Evolutionary conservation across 2,113 vertebrate species (phyloP), one percentile per base, ranked within the genome.

Genomic region (Brienomyrus brachyistius): DNA sequence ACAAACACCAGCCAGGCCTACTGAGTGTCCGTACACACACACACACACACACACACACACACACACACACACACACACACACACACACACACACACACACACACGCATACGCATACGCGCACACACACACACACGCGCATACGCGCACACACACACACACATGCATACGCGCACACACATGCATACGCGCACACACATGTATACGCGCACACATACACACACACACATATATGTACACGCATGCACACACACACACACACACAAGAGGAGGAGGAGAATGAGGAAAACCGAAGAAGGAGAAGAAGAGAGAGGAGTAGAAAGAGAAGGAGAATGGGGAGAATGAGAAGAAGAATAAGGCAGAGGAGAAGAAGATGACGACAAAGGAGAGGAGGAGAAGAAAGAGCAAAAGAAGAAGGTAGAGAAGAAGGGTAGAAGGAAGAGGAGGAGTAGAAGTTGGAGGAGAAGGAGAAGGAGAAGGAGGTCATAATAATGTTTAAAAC

Each of bases 221-320:
- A 27, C 62, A 27, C 9, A 0, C 1, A n/a, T n/a, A n/a, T n/a
- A 7, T 0, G 3, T 1, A 15, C 3, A 3, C 48, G 0, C 0
- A n/a, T n/a, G 2, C 56, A 59, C 6, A 59, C 5, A 59, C 7
- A 6, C 52, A 31, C 62, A 70, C 62, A 27, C 62, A 27, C 9
- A 0, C 1, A n/a, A 15, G 8, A 62, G 56, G 2, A 56, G 21
- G 59, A 62, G 62, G n/a, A 27, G 54, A 6, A 56, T 21, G 54
- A 23, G 54, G 19, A 56, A 19, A 21, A 5, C 5, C 0, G 19
- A 19, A 59, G 54, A 21, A 70, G n/a, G 31, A 31, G 31, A 31
- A 31, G n/a, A n/a, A 70, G n/a, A 3, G 10, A 23, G 21, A 59
- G 23, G 19, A 59, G 19, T 1, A 54, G 54, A 56, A 21, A 21